Percentiles rank a stretch among this genome's conserved stretches.
Conservation (phyloP, 2,888 invertebrate genomes). For the Germaria angustata region DNA sequence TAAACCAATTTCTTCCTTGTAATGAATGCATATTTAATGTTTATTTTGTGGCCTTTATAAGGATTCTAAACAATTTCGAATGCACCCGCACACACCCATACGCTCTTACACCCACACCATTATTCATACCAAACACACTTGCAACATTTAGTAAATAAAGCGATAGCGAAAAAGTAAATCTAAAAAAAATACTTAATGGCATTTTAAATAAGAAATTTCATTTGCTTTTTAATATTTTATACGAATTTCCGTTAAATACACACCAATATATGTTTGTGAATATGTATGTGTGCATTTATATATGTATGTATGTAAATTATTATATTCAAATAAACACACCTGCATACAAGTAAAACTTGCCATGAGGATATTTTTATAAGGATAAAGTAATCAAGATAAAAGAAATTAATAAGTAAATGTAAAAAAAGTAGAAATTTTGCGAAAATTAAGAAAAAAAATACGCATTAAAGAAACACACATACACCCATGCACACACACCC, state of each 20-base stretch:
- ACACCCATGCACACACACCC: neutral
- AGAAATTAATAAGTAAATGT: too few species aligned
- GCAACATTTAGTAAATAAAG: neutral
- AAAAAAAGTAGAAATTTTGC: neutral
- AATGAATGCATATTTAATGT: neutral
- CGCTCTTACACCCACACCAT: neutral
- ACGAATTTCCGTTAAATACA: constrained; percentile 72
- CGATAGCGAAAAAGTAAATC: constrained; percentile 70
- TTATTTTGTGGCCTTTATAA: constrained; percentile 1
- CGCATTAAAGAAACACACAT: constrained; percentile 5
- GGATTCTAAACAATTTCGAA: constrained; percentile 16
- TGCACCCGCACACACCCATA: neutral
- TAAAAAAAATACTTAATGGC: constrained; percentile 80
- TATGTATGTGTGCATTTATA: too few species aligned
- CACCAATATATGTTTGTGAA: constrained; percentile 9
- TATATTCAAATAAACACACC: constrained; percentile 30
- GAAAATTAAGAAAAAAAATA: constrained; percentile 16
- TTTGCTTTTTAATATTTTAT: constrained; percentile 78
- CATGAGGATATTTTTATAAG: constrained; percentile 34
- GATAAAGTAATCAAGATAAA: constrained; percentile 47
- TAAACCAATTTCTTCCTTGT: neutral
- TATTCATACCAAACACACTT: constrained; percentile 29
- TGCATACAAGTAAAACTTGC: neutral
- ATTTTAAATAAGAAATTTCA: constrained; percentile 80
- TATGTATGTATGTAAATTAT: constrained; percentile 25